Base-by-base conservation (phyloP, 2,797 vertebrate species). In the Brachyrhaphis roseni region DNA sequence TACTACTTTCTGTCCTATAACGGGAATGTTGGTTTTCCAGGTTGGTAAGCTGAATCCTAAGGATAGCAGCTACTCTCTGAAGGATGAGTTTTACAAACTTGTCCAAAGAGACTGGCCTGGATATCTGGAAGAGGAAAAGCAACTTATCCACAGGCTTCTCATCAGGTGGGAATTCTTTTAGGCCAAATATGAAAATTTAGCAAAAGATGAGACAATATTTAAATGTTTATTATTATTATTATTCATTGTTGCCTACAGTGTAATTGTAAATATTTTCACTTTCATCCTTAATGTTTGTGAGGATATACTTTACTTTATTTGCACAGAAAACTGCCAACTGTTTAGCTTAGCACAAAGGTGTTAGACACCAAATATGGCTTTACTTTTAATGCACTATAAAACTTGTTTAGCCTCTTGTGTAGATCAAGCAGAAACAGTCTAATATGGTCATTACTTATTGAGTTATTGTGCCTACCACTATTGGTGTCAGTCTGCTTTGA, bases 61-160 rank as follows among this genome's bases (percentile, higher is more conserved):
- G 89, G 95, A 96, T 87, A 92, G 95, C 83, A 96, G 96, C 89
- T 96, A 91, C 87, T 90, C 89, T 73, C 82, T 95, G 78, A 96
- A 94, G 86, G 96, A 97, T 79, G 96, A 95, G 23, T 84, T 94
- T 78, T 95, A 91, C 79, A 90, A 89, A 86, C 92, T 90, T 0
- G 84, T 94, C 13, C 95, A 92, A 75, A 95, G 71, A 83, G 95
- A 96, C 87, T 96, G 96, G 96, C 93, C 95, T 0, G 95, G 94
- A 31, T 95, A 95, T 74, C 36, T 84, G 1, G 94, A 95, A 45
- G 96, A 96, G 82, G 96, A 97, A 89, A 95, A 81, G 86, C 95
- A 94, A 78, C 93, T 95, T 55, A 88, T 96, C 75, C 89, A 95
- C 46, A 90, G 94, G 82, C 93, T 94, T 45, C 87, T 96, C 79